These are phyloP conservation scores for Polylopha cassiicola DNA, from an alignment of 2,888 invertebrate species.

Conservation along the genomic window DNA sequence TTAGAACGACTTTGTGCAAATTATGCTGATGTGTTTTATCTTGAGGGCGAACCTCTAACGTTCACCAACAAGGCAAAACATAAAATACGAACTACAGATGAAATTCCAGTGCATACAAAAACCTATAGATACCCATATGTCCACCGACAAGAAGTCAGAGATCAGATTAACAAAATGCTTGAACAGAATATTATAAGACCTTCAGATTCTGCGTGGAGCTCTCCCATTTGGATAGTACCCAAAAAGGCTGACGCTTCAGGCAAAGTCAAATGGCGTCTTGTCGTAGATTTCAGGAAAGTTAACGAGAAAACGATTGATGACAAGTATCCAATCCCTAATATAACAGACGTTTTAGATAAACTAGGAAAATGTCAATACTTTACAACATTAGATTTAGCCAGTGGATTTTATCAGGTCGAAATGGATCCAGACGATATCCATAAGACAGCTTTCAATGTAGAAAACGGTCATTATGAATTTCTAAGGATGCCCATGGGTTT, in stretches of 20 bases:
- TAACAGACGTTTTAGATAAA: slow-evolving; percentile 1
- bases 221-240: slow-evolving; percentile 14
- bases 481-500: slow-evolving; percentile 37
- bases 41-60: too few relatives aligned
- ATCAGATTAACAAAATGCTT: too few relatives aligned
- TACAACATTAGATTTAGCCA: slow-evolving; percentile 28
- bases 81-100: too few relatives aligned
- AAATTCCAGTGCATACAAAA: too few relatives aligned
- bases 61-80: too few relatives aligned
- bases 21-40: too few relatives aligned
- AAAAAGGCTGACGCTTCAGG: slow-evolving; percentile 15
- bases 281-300: slow-evolving; percentile 24
- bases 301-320: slow-evolving; percentile 31
- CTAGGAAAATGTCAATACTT: slow-evolving; percentile 27
- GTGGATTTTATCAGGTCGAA: slow-evolving; percentile 33
- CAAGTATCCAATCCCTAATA: slow-evolving; percentile 30
- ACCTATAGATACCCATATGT: too few relatives aligned
- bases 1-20: too few relatives aligned
- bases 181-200: too few relatives aligned
- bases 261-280: slow-evolving; percentile 17
- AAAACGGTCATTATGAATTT: slow-evolving; percentile 28
- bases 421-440: slow-evolving; percentile 25
- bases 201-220: slow-evolving; percentile 12
- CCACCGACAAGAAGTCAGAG: too few relatives aligned
- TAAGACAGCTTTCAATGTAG: slow-evolving; percentile 36